Conservation (phyloP, 1,140 invertebrate genomes). For the Rhagoletis zephyria region DNA sequence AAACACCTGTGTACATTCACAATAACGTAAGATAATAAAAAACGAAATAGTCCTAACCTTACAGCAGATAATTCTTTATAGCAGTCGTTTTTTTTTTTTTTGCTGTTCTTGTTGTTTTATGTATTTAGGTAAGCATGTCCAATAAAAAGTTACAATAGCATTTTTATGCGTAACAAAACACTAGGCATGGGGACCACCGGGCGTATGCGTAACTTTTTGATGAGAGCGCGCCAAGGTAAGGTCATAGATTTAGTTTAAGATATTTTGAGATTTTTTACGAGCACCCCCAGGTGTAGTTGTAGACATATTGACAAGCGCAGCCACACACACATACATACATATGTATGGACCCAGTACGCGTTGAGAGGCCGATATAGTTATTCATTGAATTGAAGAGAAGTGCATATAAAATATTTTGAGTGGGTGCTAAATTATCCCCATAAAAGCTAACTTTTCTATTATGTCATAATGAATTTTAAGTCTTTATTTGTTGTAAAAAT, state of each 20-base stretch:
- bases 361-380: no score
- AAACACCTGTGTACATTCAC: no score
- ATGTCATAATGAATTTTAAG: no score
- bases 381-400: no score
- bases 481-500: no score
- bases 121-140: neutral
- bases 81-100: neutral
- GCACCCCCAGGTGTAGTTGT: neutral
- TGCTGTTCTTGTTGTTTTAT: neutral
- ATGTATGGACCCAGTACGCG: no score
- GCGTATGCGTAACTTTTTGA: constrained; percentile 21
- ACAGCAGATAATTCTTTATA: neutral
- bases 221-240: no score
- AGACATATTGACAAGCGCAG: neutral
- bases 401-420: no score
- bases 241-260: neutral
- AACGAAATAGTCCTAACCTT: neutral
- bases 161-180: neutral
- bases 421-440: no score
- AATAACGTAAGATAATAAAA: neutral
- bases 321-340: no score
- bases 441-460: no score
- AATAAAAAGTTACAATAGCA: constrained; percentile 10
- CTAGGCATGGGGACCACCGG: neutral
- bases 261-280: neutral